Evolutionary conservation across 1,140 invertebrate species (phyloP).

Genomic region (Drosophila sp.): DNA sequence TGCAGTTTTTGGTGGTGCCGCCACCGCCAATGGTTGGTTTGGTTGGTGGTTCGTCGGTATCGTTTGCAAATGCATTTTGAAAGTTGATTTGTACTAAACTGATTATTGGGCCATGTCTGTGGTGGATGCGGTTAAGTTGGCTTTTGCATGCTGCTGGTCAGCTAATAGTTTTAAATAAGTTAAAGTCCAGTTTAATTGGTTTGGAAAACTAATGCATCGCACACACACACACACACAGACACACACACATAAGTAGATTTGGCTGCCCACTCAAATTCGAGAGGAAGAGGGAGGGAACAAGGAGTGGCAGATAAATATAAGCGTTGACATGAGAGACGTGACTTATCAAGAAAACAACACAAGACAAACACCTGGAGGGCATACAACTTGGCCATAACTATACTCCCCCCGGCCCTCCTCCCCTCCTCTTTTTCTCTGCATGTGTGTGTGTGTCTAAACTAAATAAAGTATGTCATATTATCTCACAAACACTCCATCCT

Average conservation of each 20-base stretch:
- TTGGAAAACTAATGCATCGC: slow-evolving; percentile 32
- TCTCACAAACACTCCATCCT: slow-evolving; percentile 23
- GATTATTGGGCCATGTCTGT: slow-evolving; percentile 46
- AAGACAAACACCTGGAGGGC: slow-evolving; percentile 44
- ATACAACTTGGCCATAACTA: slow-evolving; percentile 5
- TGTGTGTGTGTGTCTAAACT: slow-evolving; percentile 25
- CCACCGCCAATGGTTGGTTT: neutral
- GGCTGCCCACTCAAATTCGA: slow-evolving; percentile 28
- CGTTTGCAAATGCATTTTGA: slow-evolving; percentile 10
- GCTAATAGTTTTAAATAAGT: slow-evolving; percentile 58
- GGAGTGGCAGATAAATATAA: slow-evolving; percentile 7
- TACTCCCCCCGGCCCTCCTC: neutral
- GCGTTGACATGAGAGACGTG: slow-evolving; percentile 40
- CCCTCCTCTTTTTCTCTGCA: neutral
- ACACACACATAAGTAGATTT: slow-evolving; percentile 8
- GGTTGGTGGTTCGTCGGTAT: neutral
- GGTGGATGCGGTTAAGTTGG: slow-evolving; percentile 35
- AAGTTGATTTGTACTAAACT: slow-evolving; percentile 58
- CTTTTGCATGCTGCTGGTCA: slow-evolving; percentile 23
- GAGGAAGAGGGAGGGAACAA: neutral
- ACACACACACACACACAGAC: neutral
- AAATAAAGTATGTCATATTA: slow-evolving; percentile 36
- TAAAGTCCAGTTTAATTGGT: slow-evolving; percentile 46
- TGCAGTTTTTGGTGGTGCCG: slow-evolving; percentile 18
- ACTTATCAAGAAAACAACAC: slow-evolving; percentile 41